Percentiles rank a stretch among this genome's conserved stretches.
These are phyloP conservation scores for Leptinotarsa texana DNA, from an alignment of 1,140 invertebrate genomes.

Conservation along the genomic window DNA sequence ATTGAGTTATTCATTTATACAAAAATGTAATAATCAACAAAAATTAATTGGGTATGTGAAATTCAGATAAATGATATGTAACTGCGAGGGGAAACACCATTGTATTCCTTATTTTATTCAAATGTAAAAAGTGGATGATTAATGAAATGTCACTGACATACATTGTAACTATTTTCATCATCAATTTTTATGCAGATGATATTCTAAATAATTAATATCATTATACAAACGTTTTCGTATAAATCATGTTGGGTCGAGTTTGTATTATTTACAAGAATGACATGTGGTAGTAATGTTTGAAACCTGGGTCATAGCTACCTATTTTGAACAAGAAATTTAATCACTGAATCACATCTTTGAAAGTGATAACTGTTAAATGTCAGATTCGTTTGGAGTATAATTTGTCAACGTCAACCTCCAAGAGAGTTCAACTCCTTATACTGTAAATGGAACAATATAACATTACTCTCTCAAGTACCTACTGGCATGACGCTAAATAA, in stretches of 20 bases:
- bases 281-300: no score
- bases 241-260: slow-evolving; percentile 1
- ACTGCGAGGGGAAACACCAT: slow-evolving; percentile 2
- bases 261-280: background rate
- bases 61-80: slow-evolving; percentile 4
- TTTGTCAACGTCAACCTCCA: no score
- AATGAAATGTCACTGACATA: slow-evolving; percentile 4
- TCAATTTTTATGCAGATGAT: slow-evolving; percentile 17
- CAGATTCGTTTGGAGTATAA: no score
- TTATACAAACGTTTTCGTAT: background rate
- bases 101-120: slow-evolving; percentile 14
- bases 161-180: slow-evolving; percentile 4
- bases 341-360: no score
- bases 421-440: no score
- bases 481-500: no score
- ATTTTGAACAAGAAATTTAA: no score
- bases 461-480: no score
- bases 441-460: no score
- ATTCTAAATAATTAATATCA: slow-evolving; percentile 10
- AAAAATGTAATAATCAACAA: background rate
- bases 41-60: slow-evolving; percentile 15
- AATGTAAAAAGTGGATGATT: slow-evolving; percentile 19
- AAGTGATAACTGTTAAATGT: no score
- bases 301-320: no score
- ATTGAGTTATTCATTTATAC: background rate